phyloP scores from a whole-genome alignment of 2,888 invertebrate genomes.

The Petrolisthes cinctipes region DNA sequence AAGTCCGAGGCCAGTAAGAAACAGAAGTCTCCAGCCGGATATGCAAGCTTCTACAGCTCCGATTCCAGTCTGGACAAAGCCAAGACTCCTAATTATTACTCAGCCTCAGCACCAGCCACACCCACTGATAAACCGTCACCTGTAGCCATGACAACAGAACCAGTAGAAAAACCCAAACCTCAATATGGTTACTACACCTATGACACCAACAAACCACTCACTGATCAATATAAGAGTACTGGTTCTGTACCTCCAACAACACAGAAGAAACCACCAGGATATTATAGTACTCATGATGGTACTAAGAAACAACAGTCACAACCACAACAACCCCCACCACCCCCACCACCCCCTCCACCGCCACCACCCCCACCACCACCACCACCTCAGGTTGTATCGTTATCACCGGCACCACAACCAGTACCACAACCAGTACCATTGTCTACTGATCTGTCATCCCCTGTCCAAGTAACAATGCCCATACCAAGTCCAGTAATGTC shows the following conservation, averaged over 20 bases:
- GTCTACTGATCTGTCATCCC: constrained; percentile 37
- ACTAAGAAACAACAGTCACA: constrained; percentile 51
- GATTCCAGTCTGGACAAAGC: constrained; percentile 62
- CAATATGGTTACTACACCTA: constrained; percentile 64
- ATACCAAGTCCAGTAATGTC: constrained; percentile 45
- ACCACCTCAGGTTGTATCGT: constrained; percentile 32
- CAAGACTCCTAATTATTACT: constrained; percentile 64
- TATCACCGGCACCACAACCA: constrained; percentile 45
- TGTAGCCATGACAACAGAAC: constrained; percentile 38
- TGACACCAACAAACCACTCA: constrained; percentile 64
- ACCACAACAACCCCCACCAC: constrained; percentile 33
- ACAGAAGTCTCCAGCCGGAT: constrained; percentile 63
- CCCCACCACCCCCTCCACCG: no score
- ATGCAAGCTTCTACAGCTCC: constrained; percentile 60
- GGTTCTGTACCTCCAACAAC: constrained; percentile 54
- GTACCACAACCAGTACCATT: constrained; percentile 7
- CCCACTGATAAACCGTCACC: constrained; percentile 63
- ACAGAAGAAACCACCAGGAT: constrained; percentile 51
- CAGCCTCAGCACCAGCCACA: constrained; percentile 63
- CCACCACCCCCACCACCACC: constrained; percentile 43
- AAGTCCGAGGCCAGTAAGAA: constrained; percentile 55
- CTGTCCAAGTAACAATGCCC: constrained; percentile 40
- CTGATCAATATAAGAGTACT: constrained; percentile 64
- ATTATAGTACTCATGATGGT: constrained; percentile 47
- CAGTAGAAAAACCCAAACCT: constrained; percentile 53